Evolutionary conservation across 2,888 invertebrate genomes (phyloP).

Genomic region (Drosophila anomalipes): DNA sequence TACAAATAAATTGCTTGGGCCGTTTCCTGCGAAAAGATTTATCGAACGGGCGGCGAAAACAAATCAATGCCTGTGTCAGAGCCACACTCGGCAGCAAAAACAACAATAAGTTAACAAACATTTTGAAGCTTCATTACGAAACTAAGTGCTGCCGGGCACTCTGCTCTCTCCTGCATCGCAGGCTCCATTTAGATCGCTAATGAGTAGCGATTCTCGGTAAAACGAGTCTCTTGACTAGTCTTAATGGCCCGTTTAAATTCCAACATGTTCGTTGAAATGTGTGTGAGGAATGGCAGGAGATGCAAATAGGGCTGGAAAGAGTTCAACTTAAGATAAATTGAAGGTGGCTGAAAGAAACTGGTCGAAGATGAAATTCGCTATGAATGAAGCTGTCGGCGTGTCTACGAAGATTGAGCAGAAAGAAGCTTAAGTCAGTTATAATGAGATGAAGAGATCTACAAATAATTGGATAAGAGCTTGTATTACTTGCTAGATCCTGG

Average conservation of each 20-base stretch:
- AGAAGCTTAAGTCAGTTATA: neutral
- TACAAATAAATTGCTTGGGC: conserved; percentile 85
- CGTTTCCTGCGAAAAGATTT: conserved; percentile 62
- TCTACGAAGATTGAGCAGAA: neutral
- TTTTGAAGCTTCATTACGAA: conserved; percentile 66
- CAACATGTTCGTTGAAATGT: too few species aligned
- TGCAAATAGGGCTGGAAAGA: neutral
- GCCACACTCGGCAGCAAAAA: conserved; percentile 10
- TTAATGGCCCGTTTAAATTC: neutral
- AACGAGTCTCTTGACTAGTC: neutral
- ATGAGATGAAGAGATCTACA: neutral
- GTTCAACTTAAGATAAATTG: neutral
- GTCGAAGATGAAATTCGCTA: neutral
- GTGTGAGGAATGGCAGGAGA: neutral
- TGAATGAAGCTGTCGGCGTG: too few species aligned
- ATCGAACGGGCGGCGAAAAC: conserved; percentile 55
- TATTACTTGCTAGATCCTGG: neutral
- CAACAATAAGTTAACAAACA: conserved; percentile 18
- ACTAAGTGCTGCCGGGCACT: conserved; percentile 23
- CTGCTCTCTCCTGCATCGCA: conserved; percentile 5
- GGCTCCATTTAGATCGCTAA: conserved; percentile 18
- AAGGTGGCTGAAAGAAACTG: neutral
- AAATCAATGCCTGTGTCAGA: conserved; percentile 47
- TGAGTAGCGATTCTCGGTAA: conserved; percentile 10
- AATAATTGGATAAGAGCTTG: neutral